phyloP scores from a whole-genome alignment of 2,888 invertebrate species.

The Andrena chrysosceles region DNA sequence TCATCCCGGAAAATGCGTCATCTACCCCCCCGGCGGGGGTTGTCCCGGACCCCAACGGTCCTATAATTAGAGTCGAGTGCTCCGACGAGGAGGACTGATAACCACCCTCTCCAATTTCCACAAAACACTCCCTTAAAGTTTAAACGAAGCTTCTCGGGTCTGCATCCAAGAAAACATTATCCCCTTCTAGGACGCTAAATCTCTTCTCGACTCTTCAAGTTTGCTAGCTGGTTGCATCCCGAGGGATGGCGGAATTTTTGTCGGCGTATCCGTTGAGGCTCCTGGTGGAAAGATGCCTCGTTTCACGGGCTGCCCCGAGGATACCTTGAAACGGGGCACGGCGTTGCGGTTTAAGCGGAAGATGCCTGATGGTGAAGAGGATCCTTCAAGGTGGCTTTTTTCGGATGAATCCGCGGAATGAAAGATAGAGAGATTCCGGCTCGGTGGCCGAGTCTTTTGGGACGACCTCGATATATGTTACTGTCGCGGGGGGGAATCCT shows the following conservation, averaged over 20 bases:
- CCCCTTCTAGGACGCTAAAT: background rate
- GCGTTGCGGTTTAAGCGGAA: background rate
- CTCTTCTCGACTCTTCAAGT: background rate
- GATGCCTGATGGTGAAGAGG: conserved; percentile 15
- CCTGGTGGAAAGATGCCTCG: background rate
- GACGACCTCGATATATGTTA: conserved; percentile 4
- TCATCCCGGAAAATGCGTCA: background rate
- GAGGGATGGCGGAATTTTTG: background rate
- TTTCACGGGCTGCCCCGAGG: background rate
- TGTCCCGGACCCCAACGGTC: background rate
- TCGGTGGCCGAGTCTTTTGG: conserved; percentile 24
- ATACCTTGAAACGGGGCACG: conserved; percentile 11
- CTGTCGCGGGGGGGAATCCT: conserved; percentile 36
- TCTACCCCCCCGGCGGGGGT: background rate
- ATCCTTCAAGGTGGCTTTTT: conserved; percentile 29
- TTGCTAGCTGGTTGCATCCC: background rate
- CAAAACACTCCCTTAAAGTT: background rate
- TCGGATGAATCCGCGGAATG: conserved; percentile 27
- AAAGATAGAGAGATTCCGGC: conserved; percentile 12
- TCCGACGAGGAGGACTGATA: background rate
- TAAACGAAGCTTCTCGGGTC: background rate
- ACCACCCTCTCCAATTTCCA: background rate
- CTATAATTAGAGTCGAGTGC: background rate
- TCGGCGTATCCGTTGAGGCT: background rate
- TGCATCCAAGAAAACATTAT: background rate